Evolutionary conservation across 2,888 invertebrate genomes (phyloP), one percentile per base, ranked within the genome.

Genomic region (Papilio elwesi): DNA sequence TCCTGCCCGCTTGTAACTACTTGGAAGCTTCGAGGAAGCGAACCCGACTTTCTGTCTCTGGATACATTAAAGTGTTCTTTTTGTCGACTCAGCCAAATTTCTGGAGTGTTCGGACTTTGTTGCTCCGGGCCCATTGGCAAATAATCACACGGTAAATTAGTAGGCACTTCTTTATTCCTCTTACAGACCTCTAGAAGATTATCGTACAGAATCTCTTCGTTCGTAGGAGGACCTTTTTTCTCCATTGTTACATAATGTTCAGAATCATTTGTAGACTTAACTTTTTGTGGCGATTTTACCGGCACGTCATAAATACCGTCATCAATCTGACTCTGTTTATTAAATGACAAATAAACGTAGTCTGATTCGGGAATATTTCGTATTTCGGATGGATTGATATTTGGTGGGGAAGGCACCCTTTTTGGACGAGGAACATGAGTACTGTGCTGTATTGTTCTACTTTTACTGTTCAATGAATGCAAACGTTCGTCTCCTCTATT

Each of bases 11-110:
- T 94, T 4, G 95, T 93, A 59, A 94, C 90, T 47, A 96, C 94
- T 87, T 97, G 97, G 80, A 97, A 97, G 80, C 97, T 97, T 79
- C 97, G 94, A 0, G 97, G 97, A 70, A 97, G 86, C 0, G 97
- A 97, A 36, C 97, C 97, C 13, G 96, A 96, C 85, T 97, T 97
- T 82, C 95, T 95, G 69, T 94, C 94, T 69, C 95, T 94, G 0
- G 95, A 95, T 6, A 95, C 95, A 64, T 95, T 96, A 70, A 97
- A 93, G 81, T 96, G 96, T 78, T 96, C 95, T 77, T 95, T 95
- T 78, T 96, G 96, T 70, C 96, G 95, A 77, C 96, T 96, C 38
- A 96, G 84, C 96, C 96, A 96, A 73, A 96, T 95, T 71, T 96
- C 95, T 5, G 96, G 96, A 7, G 95, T 92, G 43, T 95, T 96